These are phyloP conservation scores for Phodopus roborovskii DNA, from an alignment of 2,113 vertebrate species.

Conservation along the genomic window DNA sequence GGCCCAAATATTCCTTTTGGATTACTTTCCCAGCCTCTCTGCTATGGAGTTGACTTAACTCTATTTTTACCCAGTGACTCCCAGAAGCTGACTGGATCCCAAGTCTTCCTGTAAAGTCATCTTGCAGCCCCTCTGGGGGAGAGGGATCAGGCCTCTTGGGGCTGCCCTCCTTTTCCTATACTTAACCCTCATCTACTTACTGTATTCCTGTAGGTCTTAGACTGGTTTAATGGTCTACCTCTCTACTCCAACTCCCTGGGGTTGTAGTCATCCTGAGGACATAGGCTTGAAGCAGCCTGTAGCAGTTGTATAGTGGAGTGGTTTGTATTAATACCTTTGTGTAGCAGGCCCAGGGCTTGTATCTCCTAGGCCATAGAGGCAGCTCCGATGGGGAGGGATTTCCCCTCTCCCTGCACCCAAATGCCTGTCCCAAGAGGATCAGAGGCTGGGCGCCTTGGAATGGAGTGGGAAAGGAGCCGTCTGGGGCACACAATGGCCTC, in stretches of 20 bases:
- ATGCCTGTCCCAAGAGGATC: no score
- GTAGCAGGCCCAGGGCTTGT: rapidly evolving
- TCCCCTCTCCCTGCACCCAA: background rate
- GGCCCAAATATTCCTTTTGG: background rate
- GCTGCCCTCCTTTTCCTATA: background rate
- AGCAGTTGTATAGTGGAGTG: background rate
- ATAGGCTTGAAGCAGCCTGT: background rate
- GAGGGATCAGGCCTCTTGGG: no score
- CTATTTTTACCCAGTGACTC: background rate
- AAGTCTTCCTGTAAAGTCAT: rapidly evolving
- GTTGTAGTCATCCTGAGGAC: background rate
- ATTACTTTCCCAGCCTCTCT: background rate
- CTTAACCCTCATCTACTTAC: background rate
- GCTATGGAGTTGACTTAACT: background rate
- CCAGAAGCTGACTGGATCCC: rapidly evolving
- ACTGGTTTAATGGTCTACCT: background rate
- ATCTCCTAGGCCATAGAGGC: background rate
- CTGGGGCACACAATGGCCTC: no score
- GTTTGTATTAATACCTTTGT: background rate
- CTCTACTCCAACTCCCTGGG: background rate
- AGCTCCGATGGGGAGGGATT: background rate
- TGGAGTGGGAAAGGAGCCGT: background rate
- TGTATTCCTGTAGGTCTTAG: background rate
- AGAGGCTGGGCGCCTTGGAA: no score
- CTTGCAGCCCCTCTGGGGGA: background rate